These are phyloP conservation scores for Triplophysa yarkandensis DNA, from an alignment of 2,797 vertebrate genomes.

Conservation along the genomic window DNA sequence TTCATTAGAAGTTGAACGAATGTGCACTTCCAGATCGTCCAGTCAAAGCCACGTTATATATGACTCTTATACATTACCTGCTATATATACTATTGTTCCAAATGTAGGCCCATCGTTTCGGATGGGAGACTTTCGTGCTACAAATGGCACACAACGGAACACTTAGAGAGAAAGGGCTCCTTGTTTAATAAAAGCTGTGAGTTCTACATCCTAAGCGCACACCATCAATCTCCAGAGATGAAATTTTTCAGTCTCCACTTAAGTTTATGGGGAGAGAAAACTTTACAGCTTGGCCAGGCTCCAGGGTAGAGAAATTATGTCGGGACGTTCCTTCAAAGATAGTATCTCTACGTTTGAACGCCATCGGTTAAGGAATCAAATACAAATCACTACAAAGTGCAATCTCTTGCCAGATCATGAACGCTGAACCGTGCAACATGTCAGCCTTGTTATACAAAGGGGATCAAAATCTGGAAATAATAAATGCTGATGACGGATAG, in stretches of 20 bases:
- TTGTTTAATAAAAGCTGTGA: conserved; percentile 63
- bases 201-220: conserved; percentile 64
- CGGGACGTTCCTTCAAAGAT: conserved; percentile 76
- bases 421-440: conserved; percentile 60
- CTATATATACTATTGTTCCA: conserved; percentile 53
- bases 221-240: conserved; percentile 64
- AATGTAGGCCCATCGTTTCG: conserved; percentile 54
- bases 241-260: conserved; percentile 65
- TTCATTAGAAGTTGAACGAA: conserved; percentile 51
- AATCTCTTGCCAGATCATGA: conserved; percentile 64
- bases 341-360: conserved; percentile 71
- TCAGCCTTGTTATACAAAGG: conserved; percentile 54
- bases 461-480: conserved; percentile 63
- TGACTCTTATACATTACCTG: conserved; percentile 54
- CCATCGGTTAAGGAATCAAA: conserved; percentile 69
- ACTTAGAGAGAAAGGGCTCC: conserved; percentile 56
- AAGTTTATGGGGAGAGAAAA: conserved; percentile 68
- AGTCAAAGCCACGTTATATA: conserved; percentile 40
- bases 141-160: conserved; percentile 60
- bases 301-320: conserved; percentile 71
- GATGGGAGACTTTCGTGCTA: conserved; percentile 52
- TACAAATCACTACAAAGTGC: conserved; percentile 73
- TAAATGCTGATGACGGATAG: conserved; percentile 55
- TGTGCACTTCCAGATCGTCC: conserved; percentile 4
- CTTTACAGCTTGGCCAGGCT: conserved; percentile 62